phyloP scores from a whole-genome alignment of 1,140 invertebrate genomes.

The Euglossa dilemma region DNA sequence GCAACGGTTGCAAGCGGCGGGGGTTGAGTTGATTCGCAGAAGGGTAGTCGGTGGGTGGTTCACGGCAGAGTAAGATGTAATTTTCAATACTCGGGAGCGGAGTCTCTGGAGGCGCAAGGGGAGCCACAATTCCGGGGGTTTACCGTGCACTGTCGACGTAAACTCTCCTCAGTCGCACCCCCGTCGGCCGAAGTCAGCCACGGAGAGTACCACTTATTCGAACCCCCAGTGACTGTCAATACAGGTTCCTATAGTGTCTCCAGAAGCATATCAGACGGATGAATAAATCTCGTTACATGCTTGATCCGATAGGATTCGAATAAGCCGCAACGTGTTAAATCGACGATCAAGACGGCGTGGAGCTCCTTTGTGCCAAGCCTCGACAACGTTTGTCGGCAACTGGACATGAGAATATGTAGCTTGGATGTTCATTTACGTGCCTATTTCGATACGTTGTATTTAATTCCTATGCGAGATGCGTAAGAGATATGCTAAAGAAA shows the following conservation, averaged over 20 bases:
- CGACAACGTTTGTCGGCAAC: not conserved
- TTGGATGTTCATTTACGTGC: not conserved
- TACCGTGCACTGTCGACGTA: constrained; percentile 80
- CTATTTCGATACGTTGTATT: not conserved
- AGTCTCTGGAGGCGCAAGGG: constrained; percentile 78
- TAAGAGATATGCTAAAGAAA: too few species aligned
- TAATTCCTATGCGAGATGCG: too few species aligned
- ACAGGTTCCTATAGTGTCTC: constrained; percentile 61
- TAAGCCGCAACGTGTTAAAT: constrained; percentile 38
- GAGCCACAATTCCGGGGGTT: constrained; percentile 79
- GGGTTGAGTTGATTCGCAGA: constrained; percentile 50
- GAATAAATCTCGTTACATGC: constrained; percentile 61
- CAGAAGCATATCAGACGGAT: constrained; percentile 53
- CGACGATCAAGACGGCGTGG: not conserved
- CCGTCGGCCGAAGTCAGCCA: constrained; percentile 72
- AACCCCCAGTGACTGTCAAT: constrained; percentile 74
- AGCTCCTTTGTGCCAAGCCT: not conserved
- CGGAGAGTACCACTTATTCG: constrained; percentile 75
- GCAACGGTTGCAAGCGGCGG: constrained; percentile 49
- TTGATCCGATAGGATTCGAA: constrained; percentile 49
- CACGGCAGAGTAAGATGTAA: constrained; percentile 79
- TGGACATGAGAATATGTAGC: not conserved
- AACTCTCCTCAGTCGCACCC: constrained; percentile 79
- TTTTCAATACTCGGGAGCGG: constrained; percentile 78
- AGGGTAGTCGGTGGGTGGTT: constrained; percentile 55